Percentiles rank a stretch among this genome's conserved stretches.
phyloP scores from a whole-genome alignment of 1,140 invertebrate species.

The Heliconius himera region DNA sequence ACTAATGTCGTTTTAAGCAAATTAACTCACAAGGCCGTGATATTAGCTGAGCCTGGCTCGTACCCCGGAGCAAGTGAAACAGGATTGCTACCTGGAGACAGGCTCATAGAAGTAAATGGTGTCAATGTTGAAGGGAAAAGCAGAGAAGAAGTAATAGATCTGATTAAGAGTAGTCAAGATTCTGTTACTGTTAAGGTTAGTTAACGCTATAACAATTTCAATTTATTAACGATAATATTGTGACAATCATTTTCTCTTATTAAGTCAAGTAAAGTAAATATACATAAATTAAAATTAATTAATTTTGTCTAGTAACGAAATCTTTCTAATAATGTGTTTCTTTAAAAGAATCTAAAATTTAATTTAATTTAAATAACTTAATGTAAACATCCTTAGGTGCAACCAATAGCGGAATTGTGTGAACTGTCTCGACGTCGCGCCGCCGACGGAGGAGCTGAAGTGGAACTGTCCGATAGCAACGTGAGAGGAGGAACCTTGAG shows the following conservation, averaged over 20 bases:
- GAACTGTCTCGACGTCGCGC: slow-evolving; percentile 90
- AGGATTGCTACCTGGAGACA: slow-evolving; percentile 95
- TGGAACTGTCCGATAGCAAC: slow-evolving; percentile 86
- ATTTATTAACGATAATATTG: background rate
- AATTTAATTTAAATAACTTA: background rate
- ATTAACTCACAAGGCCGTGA: slow-evolving; percentile 88
- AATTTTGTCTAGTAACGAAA: background rate
- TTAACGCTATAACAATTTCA: slow-evolving; percentile 3
- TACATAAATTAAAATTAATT: no score
- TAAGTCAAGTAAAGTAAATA: no score
- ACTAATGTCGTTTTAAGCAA: slow-evolving; percentile 72
- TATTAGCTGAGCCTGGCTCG: slow-evolving; percentile 96
- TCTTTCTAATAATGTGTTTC: no score
- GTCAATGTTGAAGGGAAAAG: slow-evolving; percentile 91
- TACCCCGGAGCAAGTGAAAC: slow-evolving; percentile 89
- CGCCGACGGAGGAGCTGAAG: slow-evolving; percentile 84
- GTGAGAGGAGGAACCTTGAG: slow-evolving; percentile 89
- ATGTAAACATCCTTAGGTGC: slow-evolving; percentile 82
- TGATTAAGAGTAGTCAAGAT: slow-evolving; percentile 93
- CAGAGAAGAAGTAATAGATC: slow-evolving; percentile 95
- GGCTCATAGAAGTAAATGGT: slow-evolving; percentile 95
- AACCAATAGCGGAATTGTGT: slow-evolving; percentile 92
- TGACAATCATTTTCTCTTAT: no score
- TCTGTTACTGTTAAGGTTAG: slow-evolving; percentile 92
- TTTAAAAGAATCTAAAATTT: background rate